These are phyloP conservation scores for Chloroceryle aenea DNA, from an alignment of 2,113 vertebrate species.

Conservation along the genomic window DNA sequence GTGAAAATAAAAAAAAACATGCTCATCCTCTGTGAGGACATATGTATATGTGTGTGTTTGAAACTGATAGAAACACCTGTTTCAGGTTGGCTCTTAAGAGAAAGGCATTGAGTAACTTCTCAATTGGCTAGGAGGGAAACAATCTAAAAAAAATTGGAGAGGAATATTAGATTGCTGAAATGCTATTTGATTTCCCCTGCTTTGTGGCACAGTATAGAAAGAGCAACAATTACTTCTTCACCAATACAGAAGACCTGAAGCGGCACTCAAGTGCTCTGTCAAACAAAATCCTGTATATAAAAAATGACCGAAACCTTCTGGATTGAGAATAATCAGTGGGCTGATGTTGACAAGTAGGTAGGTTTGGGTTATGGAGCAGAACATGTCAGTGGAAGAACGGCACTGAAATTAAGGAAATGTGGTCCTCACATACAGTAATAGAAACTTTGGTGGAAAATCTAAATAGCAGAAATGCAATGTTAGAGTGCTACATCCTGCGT, in stretches of 20 bases:
- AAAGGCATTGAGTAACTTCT: neutral
- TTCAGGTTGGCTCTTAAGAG: neutral
- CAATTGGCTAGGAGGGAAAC: neutral
- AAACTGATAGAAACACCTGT: neutral
- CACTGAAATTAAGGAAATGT: neutral
- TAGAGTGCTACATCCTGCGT: neutral
- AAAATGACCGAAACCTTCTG: neutral
- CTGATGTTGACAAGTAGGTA: neutral
- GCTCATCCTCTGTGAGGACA: neutral
- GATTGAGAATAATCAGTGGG: neutral
- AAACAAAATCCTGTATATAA: neutral
- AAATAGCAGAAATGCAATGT: neutral
- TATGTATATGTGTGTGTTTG: neutral
- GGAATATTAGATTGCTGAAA: neutral
- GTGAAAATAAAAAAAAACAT: neutral
- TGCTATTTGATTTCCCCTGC: neutral
- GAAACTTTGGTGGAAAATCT: neutral
- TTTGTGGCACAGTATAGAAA: neutral
- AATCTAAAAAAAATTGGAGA: neutral
- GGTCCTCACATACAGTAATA: neutral
- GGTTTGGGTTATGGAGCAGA: neutral
- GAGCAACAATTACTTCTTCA: neutral
- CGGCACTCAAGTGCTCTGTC: neutral
- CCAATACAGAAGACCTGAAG: neutral
- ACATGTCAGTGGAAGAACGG: neutral